These are phyloP conservation scores for Hycleus phaleratus DNA, from an alignment of 1,140 invertebrate genomes.

Conservation along the genomic window DNA sequence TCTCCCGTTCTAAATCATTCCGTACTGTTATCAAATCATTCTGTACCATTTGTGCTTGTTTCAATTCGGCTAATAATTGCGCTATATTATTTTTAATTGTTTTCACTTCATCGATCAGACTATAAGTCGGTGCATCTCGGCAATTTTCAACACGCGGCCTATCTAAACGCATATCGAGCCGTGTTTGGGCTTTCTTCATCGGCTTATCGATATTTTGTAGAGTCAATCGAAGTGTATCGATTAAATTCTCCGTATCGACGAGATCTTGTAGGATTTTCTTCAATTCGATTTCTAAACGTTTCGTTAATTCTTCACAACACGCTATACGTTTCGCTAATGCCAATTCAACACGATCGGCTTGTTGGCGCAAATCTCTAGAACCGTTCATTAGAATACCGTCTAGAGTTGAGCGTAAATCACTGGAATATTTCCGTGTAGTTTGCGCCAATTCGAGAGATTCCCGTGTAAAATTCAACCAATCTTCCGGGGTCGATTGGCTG, in stretches of 20 bases:
- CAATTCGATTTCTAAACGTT: slow-evolving; percentile 59
- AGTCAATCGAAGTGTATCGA: slow-evolving; percentile 51
- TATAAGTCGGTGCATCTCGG: slow-evolving; percentile 53
- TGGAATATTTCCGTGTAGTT: slow-evolving; percentile 54
- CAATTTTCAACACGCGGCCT: slow-evolving; percentile 64
- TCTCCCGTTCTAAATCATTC: slow-evolving; percentile 58
- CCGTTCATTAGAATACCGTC: slow-evolving; percentile 56
- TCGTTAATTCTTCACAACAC: slow-evolving; percentile 56
- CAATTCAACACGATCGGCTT: slow-evolving; percentile 63
- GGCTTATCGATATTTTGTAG: slow-evolving; percentile 58
- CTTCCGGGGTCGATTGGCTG: slow-evolving; percentile 58
- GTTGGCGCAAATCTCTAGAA: slow-evolving; percentile 60
- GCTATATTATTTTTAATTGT: slow-evolving; percentile 57
- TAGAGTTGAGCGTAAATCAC: slow-evolving; percentile 52
- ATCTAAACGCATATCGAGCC: slow-evolving; percentile 58
- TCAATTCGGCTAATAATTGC: slow-evolving; percentile 50
- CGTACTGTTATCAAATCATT: slow-evolving; percentile 52
- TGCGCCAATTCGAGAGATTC: slow-evolving; percentile 57
- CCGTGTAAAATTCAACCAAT: slow-evolving; percentile 62
- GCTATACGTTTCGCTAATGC: slow-evolving; percentile 56
- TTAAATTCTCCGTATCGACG: slow-evolving; percentile 61
- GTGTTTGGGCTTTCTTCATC: slow-evolving; percentile 71
- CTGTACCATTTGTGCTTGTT: slow-evolving; percentile 52
- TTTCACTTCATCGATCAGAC: slow-evolving; percentile 66
- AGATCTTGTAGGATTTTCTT: slow-evolving; percentile 42